A percentile compares a stretch with the other conserved stretches of the same genome.
phyloP scores from a whole-genome alignment of 2,888 invertebrate genomes.

The Macrophya annulata region DNA sequence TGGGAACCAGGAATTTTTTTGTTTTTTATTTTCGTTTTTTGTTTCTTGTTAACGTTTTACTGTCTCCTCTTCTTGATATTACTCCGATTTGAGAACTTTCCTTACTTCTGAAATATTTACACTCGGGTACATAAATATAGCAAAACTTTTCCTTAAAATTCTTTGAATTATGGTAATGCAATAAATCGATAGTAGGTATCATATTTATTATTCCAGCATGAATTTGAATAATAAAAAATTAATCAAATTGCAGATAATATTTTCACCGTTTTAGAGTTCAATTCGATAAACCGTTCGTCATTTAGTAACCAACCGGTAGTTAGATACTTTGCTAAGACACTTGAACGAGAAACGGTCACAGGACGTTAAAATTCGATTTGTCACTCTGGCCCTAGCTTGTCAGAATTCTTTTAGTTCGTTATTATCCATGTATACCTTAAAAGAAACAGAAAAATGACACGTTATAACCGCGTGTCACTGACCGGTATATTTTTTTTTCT shows the following conservation, averaged over 20 bases:
- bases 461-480: conserved; percentile 52
- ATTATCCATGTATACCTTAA: conserved; percentile 13
- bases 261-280: background rate
- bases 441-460: conserved; percentile 21
- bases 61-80: background rate
- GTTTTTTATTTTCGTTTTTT: background rate
- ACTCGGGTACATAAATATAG: background rate
- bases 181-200: background rate
- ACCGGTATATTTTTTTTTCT: too few relatives aligned
- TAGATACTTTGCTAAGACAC: background rate
- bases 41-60: background rate
- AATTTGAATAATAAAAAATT: background rate
- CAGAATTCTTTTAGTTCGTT: background rate
- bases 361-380: conserved; percentile 35
- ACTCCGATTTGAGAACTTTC: background rate
- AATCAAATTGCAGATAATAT: background rate
- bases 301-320: background rate
- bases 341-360: background rate
- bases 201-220: background rate
- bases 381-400: conserved; percentile 32
- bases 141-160: background rate
- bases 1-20: background rate
- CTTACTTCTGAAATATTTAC: background rate
- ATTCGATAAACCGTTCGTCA: background rate
- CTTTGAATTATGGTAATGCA: background rate